Evolutionary conservation across 2,113 vertebrate genomes (phyloP).

Genomic region (Callaeas wilsoni): DNA sequence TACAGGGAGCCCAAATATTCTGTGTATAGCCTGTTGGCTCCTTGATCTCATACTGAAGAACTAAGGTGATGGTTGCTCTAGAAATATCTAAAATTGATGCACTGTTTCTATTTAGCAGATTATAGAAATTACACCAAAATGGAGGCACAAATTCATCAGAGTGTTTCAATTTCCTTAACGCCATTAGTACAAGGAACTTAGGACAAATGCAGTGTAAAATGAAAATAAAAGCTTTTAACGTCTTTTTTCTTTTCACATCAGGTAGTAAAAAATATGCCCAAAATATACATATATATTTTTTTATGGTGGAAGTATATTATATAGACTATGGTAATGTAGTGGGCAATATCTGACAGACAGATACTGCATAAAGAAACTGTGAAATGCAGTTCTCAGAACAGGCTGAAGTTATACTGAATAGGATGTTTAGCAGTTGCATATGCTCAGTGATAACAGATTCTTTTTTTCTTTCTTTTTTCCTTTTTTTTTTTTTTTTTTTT

Average conservation of each 20-base stretch:
- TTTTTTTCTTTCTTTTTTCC: not conserved
- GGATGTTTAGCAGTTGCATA: conserved; percentile 50
- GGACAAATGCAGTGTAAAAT: not conserved
- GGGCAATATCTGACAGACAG: conserved; percentile 63
- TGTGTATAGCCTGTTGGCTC: not conserved
- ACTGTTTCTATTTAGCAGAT: not conserved
- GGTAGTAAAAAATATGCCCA: not conserved
- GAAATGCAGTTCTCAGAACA: conserved; percentile 45
- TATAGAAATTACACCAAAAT: not conserved
- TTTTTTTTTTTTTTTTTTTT: not conserved
- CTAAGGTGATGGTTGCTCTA: not conserved
- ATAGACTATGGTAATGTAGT: conserved; percentile 42
- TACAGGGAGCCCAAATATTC: not conserved
- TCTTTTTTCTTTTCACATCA: not conserved
- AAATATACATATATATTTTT: not conserved
- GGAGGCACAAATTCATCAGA: not conserved
- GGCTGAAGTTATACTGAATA: conserved; percentile 50
- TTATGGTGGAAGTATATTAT: conserved; percentile 1
- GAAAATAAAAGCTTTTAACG: not conserved
- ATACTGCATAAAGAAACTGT: conserved; percentile 47
- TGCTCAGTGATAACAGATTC: conserved; percentile 40
- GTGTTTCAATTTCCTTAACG: not conserved
- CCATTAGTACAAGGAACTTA: not conserved
- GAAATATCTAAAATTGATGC: not conserved
- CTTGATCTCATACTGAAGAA: not conserved